A percentile compares a stretch with the other conserved stretches of the same genome.
Evolutionary conservation across 2,113 vertebrate species (phyloP).

Genomic region (Fukomys damarensis): DNA sequence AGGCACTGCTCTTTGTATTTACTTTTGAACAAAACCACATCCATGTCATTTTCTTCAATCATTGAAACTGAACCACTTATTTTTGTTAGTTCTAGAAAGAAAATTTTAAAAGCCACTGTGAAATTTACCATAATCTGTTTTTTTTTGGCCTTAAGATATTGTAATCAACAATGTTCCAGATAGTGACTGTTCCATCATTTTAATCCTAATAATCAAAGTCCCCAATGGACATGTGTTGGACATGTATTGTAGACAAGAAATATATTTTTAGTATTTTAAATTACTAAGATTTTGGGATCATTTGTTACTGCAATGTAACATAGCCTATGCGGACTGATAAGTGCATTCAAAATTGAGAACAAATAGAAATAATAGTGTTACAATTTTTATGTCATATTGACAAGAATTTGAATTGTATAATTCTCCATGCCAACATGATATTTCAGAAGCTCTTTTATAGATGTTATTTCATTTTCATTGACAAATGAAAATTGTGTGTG

Average conservation of each 20-base stretch:
- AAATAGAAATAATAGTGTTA: conserved; percentile 34
- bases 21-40: background rate
- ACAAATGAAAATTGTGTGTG: background rate
- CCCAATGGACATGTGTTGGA: background rate
- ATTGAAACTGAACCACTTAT: background rate
- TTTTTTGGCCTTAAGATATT: background rate
- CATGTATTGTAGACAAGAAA: background rate
- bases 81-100: background rate
- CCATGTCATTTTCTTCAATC: background rate
- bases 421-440: background rate
- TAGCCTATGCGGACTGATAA: background rate
- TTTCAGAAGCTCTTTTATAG: conserved; percentile 6
- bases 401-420: conserved; percentile 10
- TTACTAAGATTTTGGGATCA: background rate
- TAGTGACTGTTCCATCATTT: background rate
- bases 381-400: background rate
- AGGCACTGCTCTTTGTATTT: background rate
- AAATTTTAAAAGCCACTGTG: background rate
- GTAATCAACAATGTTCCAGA: background rate
- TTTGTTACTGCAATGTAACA: background rate
- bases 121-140: background rate
- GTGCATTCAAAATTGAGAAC: background rate
- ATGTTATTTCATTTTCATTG: background rate
- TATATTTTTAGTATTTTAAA: conserved; percentile 4
- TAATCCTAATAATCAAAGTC: background rate